Evolutionary conservation across 2,113 vertebrate species (phyloP).

Genomic region (Caloenas nicobarica): DNA sequence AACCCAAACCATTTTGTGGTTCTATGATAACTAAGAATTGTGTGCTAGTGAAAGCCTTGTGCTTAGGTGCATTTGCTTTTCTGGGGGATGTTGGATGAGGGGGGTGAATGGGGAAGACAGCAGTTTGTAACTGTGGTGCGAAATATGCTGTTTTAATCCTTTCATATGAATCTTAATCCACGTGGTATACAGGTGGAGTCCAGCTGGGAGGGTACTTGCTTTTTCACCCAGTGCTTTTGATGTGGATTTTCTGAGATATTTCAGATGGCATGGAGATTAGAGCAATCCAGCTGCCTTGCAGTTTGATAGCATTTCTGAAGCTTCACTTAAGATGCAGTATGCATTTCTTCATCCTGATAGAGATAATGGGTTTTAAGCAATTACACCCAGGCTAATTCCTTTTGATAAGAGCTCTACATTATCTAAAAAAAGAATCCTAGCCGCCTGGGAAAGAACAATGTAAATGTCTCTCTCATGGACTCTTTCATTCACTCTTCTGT

Average conservation of each 20-base stretch:
- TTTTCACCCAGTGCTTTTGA: background rate
- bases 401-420: conserved; percentile 69
- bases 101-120: background rate
- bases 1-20: background rate
- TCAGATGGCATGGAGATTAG: conserved; percentile 22
- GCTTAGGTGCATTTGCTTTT: background rate
- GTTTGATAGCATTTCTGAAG: conserved; percentile 46
- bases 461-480: conserved; percentile 33
- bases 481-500: conserved; percentile 18
- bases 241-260: background rate
- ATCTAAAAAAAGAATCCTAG: conserved; percentile 65
- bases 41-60: background rate
- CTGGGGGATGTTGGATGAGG: background rate
- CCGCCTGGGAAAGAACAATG: conserved; percentile 55
- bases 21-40: background rate
- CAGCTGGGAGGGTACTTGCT: background rate
- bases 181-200: background rate
- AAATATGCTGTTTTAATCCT: background rate
- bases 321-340: conserved; percentile 66
- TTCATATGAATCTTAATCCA: background rate
- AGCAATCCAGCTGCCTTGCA: conserved; percentile 22
- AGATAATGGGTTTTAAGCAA: conserved; percentile 75
- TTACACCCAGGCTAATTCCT: conserved; percentile 72
- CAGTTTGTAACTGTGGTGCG: background rate
- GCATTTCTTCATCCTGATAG: conserved; percentile 67